Evolutionary conservation across 2,797 vertebrate genomes (phyloP).

Genomic region (Micrastur ruficollis): DNA sequence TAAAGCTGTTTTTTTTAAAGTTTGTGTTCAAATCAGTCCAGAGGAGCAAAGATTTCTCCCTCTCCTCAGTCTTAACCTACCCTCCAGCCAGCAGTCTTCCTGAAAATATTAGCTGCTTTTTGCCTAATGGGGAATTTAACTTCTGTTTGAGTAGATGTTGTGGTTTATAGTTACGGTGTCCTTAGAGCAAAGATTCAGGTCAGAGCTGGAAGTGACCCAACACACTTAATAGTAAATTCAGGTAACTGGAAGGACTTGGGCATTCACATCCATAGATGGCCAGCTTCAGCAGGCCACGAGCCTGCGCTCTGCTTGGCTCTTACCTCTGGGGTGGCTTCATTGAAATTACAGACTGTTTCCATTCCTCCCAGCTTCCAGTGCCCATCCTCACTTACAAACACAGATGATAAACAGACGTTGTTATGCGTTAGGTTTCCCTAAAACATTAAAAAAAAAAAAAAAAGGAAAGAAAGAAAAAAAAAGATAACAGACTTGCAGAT

Average conservation of each 20-base stretch:
- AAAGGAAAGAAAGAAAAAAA: no score
- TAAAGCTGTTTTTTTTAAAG: not conserved
- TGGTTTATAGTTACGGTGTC: not conserved
- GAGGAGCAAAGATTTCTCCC: not conserved
- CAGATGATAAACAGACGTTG: conserved; percentile 90
- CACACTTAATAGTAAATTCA: not conserved
- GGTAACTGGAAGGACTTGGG: not conserved
- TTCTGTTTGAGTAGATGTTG: not conserved
- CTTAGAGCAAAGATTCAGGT: not conserved
- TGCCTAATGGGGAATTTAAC: not conserved
- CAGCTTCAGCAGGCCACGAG: not conserved
- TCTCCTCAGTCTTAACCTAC: not conserved
- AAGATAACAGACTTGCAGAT: not conserved
- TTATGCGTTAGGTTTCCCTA: conserved; percentile 96
- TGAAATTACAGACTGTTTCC: conserved; percentile 93
- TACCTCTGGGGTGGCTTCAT: conserved; percentile 91
- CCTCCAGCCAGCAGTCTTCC: not conserved
- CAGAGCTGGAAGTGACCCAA: not conserved
- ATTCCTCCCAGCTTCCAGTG: conserved; percentile 98
- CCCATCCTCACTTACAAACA: conserved; percentile 95
- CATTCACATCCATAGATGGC: not conserved
- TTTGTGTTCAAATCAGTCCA: not conserved
- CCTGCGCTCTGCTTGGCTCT: not conserved
- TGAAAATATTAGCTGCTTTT: not conserved
- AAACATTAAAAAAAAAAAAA: not conserved